Percentiles rank a stretch among this genome's conserved stretches.
Conservation (phyloP, 2,113 vertebrate species). For the Arvicanthis niloticus region DNA sequence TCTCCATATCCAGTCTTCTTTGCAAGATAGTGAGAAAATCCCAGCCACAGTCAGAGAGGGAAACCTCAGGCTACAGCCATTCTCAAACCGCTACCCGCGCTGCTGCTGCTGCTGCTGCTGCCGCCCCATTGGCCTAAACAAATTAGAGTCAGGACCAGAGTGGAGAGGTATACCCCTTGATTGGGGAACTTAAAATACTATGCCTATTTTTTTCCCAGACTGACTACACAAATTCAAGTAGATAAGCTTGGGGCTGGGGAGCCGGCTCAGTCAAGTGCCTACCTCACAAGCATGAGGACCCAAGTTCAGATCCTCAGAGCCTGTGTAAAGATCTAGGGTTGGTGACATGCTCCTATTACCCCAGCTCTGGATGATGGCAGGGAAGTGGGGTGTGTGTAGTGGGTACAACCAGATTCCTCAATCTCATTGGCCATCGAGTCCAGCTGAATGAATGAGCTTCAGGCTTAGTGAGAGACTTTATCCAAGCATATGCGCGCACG, state of each 20-base stretch:
- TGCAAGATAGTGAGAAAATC: not conserved
- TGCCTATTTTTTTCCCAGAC: not conserved
- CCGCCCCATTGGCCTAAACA: not conserved
- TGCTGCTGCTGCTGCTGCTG: not conserved
- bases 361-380: not conserved
- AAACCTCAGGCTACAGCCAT: not conserved
- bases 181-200: not conserved
- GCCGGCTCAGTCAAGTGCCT: not conserved
- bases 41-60: not conserved
- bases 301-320: not conserved
- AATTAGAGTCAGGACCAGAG: not conserved
- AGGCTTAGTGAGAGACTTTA: not conserved
- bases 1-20: not conserved
- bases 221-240: not conserved
- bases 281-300: not conserved
- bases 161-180: not conserved
- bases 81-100: not conserved
- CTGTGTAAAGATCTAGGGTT: not conserved
- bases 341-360: not conserved
- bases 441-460: not conserved
- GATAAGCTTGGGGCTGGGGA: not conserved
- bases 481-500: not conserved
- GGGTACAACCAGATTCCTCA: not conserved
- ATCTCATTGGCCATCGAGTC: not conserved
- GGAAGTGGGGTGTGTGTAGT: too few relatives aligned